Percentiles rank a stretch among this genome's conserved stretches.
phyloP scores from a whole-genome alignment of 2,888 invertebrate species.

The Branchellion lobata region DNA sequence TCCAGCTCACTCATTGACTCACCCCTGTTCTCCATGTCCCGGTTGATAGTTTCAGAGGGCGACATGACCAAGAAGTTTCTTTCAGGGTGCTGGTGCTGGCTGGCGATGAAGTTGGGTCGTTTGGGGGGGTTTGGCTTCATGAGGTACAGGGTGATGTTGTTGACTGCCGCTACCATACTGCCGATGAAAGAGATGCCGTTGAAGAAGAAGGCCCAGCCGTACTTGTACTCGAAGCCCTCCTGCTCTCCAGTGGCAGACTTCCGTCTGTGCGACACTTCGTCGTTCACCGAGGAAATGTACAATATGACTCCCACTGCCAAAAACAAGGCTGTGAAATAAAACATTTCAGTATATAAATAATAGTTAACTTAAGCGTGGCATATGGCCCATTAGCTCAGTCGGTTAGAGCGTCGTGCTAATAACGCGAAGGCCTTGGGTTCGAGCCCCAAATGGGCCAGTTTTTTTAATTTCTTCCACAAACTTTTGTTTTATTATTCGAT shows the following conservation, averaged over 20 bases:
- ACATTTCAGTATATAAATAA: neutral
- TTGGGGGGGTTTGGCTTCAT: constrained; percentile 19
- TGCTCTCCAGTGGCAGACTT: constrained; percentile 52
- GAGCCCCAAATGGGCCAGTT: no score
- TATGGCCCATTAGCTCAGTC: neutral
- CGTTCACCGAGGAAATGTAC: constrained; percentile 60
- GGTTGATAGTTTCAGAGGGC: neutral
- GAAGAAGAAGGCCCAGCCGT: constrained; percentile 60
- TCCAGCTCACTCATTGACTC: neutral
- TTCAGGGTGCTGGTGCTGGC: neutral
- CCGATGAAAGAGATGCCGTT: constrained; percentile 59
- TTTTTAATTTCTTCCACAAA: no score
- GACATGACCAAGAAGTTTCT: neutral
- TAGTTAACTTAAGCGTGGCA: no score
- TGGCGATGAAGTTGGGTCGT: neutral
- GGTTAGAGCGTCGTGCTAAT: no score
- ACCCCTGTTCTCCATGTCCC: neutral
- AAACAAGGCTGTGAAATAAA: constrained; percentile 54
- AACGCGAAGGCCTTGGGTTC: no score
- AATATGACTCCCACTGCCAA: constrained; percentile 59
- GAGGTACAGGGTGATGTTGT: constrained; percentile 58
- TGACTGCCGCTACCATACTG: constrained; percentile 58
- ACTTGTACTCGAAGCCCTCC: constrained; percentile 45
- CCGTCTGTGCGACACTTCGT: constrained; percentile 59
- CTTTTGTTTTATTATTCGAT: no score